Conservation (phyloP, 2,113 vertebrate genomes). For the Anguilla japonica region DNA sequence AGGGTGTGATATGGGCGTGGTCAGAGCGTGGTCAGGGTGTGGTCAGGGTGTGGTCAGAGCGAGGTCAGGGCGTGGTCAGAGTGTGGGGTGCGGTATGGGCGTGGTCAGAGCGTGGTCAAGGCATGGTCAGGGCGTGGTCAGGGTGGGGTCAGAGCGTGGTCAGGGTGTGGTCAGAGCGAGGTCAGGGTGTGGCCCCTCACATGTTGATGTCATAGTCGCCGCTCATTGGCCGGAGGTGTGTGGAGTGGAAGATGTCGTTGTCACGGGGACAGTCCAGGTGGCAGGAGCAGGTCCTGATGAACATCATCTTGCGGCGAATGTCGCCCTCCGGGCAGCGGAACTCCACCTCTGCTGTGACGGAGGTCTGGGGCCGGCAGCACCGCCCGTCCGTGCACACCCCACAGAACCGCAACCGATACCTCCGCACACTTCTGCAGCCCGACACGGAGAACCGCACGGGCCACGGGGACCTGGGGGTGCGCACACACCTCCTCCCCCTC, state of each 20-base stretch:
- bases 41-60: too few species aligned
- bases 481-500: slow-evolving; percentile 72
- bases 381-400: slow-evolving; percentile 68
- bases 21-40: too few species aligned
- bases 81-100: too few species aligned
- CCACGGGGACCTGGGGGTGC: slow-evolving; percentile 56
- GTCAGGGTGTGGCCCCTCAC: slow-evolving; percentile 32
- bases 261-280: slow-evolving; percentile 69
- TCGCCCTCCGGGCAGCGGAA: slow-evolving; percentile 76
- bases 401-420: slow-evolving; percentile 72
- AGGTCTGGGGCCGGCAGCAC: slow-evolving; percentile 69
- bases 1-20: too few species aligned
- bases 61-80: too few species aligned
- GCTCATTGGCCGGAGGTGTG: slow-evolving; percentile 58
- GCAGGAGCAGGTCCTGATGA: slow-evolving; percentile 75
- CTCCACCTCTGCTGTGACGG: slow-evolving; percentile 62
- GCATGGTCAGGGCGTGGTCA: not conserved
- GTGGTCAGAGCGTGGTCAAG: too few species aligned
- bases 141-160: not conserved
- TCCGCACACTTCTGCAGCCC: slow-evolving; percentile 64
- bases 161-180: not conserved
- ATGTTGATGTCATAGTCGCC: slow-evolving; percentile 63
- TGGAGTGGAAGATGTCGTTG: slow-evolving; percentile 74
- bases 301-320: slow-evolving; percentile 75
- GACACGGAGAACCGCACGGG: slow-evolving; percentile 70